Percentiles rank a stretch among this genome's conserved stretches.
Conservation (phyloP, 2,113 vertebrate species). For the Myotis yumanensis region DNA sequence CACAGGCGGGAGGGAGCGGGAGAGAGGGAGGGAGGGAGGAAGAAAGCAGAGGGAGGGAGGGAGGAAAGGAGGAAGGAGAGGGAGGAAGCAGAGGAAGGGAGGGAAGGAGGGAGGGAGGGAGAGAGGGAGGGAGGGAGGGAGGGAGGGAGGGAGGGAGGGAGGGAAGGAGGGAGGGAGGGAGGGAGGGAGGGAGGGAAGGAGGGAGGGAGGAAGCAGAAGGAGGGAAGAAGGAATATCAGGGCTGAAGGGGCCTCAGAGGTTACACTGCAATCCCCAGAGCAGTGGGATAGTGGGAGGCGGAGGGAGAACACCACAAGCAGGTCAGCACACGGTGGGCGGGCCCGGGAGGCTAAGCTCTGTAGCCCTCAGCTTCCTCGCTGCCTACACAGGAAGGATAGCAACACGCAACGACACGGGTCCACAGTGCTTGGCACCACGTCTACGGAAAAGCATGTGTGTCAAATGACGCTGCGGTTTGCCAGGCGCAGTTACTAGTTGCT, state of each 20-base stretch:
- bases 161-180: neutral
- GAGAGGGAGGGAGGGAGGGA: neutral
- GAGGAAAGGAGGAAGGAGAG: too few relatives aligned
- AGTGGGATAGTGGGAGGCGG: accelerated
- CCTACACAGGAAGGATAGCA: neutral
- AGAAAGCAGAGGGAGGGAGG: neutral
- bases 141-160: neutral
- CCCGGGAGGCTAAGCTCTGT: neutral
- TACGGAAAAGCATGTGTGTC: too few relatives aligned
- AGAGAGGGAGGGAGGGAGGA: too few relatives aligned
- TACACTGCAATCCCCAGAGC: neutral
- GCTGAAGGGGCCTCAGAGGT: neutral
- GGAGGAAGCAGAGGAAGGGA: too few relatives aligned
- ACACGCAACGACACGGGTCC: neutral
- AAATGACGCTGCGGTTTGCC: too few relatives aligned
- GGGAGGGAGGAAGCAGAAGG: too few relatives aligned
- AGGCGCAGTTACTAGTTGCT: too few relatives aligned
- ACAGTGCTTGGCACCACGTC: too few relatives aligned
- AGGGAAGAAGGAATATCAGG: neutral
- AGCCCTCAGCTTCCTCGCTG: neutral
- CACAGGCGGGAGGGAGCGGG: neutral
- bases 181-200: neutral
- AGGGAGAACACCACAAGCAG: neutral
- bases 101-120: neutral
- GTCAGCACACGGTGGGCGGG: neutral